Conservation (phyloP, 2,888 invertebrate genomes). For the Podotricha telesiphe region DNA sequence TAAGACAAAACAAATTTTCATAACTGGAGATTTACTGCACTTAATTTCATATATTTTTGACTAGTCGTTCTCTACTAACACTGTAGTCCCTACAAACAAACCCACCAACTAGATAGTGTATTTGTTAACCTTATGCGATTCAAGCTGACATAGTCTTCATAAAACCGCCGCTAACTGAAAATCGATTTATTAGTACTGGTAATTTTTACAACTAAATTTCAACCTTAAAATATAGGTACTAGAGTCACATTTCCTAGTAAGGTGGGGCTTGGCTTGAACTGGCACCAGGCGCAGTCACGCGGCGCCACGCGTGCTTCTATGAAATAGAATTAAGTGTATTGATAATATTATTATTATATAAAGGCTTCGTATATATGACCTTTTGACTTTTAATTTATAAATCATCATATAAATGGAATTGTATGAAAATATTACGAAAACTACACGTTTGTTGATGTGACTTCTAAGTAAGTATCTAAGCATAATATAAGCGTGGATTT, state of each 20-base stretch:
- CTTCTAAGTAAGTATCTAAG: too few relatives aligned
- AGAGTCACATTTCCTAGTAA: background rate
- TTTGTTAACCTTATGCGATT: conserved; percentile 17
- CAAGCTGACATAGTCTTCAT: conserved; percentile 19
- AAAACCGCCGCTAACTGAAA: conserved; percentile 29
- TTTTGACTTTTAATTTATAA: conserved; percentile 5
- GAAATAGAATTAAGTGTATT: conserved; percentile 32
- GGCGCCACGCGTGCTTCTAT: conserved; percentile 14
- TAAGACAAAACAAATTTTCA: too few relatives aligned
- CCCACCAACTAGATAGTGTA: conserved; percentile 6
- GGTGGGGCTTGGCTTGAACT: background rate
- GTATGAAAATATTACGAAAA: background rate
- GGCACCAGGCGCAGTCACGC: conserved; percentile 24
- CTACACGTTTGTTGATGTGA: background rate
- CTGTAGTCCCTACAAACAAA: background rate
- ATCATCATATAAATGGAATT: background rate
- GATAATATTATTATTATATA: conserved; percentile 29
- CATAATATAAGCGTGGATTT: too few relatives aligned
- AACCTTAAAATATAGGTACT: background rate
- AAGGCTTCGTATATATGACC: conserved; percentile 8
- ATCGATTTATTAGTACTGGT: conserved; percentile 20
- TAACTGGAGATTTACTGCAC: too few relatives aligned
- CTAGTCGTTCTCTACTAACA: background rate
- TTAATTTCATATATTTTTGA: background rate
- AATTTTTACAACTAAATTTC: background rate